A percentile compares a stretch with the other conserved stretches of the same genome.
phyloP scores from a whole-genome alignment of 2,797 vertebrate genomes.

The Alca torda region DNA sequence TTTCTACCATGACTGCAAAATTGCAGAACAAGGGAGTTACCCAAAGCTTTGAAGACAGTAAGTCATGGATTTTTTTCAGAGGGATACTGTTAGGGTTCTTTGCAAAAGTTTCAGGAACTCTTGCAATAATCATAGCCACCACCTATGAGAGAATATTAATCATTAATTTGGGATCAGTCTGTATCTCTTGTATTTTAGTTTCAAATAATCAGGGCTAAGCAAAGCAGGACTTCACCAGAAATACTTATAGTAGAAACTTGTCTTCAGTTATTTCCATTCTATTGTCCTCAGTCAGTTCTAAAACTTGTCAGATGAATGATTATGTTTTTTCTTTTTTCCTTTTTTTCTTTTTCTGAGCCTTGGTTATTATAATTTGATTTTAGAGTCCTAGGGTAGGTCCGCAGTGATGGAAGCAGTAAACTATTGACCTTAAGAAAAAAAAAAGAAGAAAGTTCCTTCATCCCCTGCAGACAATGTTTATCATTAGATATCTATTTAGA shows the following conservation, averaged over 20 bases:
- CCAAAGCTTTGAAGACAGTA: background rate
- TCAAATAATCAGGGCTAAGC: background rate
- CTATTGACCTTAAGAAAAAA: background rate
- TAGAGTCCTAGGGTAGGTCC: background rate
- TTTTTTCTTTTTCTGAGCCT: background rate
- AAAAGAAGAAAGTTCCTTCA: background rate
- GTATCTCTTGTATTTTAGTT: background rate
- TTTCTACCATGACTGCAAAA: background rate
- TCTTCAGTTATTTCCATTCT: background rate
- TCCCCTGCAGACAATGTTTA: background rate
- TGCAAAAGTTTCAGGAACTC: background rate
- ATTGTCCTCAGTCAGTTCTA: background rate
- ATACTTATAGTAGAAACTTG: background rate
- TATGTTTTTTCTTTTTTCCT: rapidly evolving
- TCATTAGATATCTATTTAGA: background rate
- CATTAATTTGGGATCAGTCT: background rate
- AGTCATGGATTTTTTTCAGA: background rate
- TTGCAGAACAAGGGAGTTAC: background rate
- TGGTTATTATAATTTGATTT: background rate
- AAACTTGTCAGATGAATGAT: background rate
- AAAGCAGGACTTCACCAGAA: background rate
- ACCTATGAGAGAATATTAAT: background rate
- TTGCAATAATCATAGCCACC: background rate
- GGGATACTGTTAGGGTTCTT: background rate
- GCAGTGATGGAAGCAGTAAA: background rate